Base-by-base conservation (phyloP, 30 jellyfish, hydroid and myxozoan genomes). In the Turritopsis dohrnii region DNA sequence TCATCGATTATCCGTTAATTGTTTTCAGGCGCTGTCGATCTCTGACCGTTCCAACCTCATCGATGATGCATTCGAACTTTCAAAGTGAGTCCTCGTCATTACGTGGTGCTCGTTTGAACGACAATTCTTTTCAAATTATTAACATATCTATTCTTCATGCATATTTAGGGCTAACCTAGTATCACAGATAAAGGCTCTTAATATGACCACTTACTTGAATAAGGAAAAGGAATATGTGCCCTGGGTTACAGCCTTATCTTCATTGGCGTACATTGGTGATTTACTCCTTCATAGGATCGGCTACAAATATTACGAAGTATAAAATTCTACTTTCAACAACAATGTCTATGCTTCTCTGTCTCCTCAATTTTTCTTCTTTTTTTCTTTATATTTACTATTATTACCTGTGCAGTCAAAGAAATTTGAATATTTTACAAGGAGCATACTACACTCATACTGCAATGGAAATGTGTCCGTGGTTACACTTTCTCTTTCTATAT, bases 31-130 rank as follows among this genome's bases (percentile, higher is more conserved):
- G 3, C 75, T 90, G 54, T 66, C 84, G 1, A 52, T 95, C 1
- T 29, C 97, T 13, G 97, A 90, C 76, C 89, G 97, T 7, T 84
- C 97, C 71, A 90, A 90, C 82, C 53, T 90, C 20, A 85, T 90
- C 29, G 97, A 86, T 76, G 97, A 90, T 79, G 85, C 93, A 18
- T 90, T 90, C 71, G 93, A 90, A 81, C 81, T 90, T 22, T 95
- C 97, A 25, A 86, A 91, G 97, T 86, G 29, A 69, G 83, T 29
- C 7, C 18, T 27, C 19, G 19, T 21, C 0, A 27, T 7, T 69
- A 9, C 28, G 9, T 69, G 9, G 0, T 69, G 30, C 16, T 0
- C 30, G 16, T 69, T 69, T 69, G 77, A 9, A 69, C 19, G 9
- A 7, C 31, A 69, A 69, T 19, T 0, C 19, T 41, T 41, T 41